Base-by-base conservation (phyloP, 2,797 vertebrate species). In the Otus scops region DNA sequence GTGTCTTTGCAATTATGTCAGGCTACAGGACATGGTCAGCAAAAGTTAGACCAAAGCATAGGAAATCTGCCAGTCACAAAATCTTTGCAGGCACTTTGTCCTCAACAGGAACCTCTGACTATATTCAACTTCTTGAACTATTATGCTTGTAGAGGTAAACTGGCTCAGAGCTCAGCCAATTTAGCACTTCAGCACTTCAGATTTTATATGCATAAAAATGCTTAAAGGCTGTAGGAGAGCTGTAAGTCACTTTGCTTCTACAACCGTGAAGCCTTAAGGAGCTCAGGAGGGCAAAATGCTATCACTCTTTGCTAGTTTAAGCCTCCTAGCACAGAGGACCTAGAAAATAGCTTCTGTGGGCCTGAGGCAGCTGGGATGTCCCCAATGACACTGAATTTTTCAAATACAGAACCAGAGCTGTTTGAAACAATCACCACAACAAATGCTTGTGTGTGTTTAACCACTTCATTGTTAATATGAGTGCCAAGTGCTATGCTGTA, bases 161-260 rank as follows among this genome's bases (percentile, higher is more conserved):
- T 78, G 69, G 38, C 82, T 94, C 92, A 94, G 24, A 54, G 68
- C 20, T 91, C 85, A 94, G 69, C 27, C 95, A 92, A 30, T 95
- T 91, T 93, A 91, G 87, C 71, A 60, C 85, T 91, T 91, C 57
- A 86, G 47, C 41, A 59, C 67, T 91, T 88, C 54, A 83, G n/a
- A 81, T 88, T 92, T 92, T 88, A 51, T 76, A 48, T 85, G 80
- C 73, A 88, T 88, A 60, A 71, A 89, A 93, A 88, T 70, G 47
- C n/a, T 85, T 85, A 88, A 89, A 93, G 76, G 63, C 79, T 76
- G 14, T 86, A 93, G 79, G 51, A 85, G 24, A 92, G 54, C 83
- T 92, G 47, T 89, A 96, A 96, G 85, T 85, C 84, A 84, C 85
- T 96, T 94, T 78, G 47, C 85, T 63, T 94, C 71, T 73, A 41